Conservation (phyloP, 2,797 vertebrate species). For the Antennarius maculatus region DNA sequence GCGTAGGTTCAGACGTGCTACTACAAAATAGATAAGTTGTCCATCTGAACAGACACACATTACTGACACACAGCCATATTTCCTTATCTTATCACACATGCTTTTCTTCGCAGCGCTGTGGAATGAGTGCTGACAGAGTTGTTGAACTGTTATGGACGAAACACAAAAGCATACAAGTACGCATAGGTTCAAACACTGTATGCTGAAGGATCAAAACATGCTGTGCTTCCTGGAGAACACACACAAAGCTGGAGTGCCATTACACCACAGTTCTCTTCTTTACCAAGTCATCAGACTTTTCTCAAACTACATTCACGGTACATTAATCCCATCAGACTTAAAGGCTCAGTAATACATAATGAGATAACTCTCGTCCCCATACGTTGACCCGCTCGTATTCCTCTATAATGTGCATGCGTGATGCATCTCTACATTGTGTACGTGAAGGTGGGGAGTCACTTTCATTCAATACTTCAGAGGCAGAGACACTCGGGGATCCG, state of each 20-base stretch:
- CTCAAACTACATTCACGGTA: conserved; percentile 50
- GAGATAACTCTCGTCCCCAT: conserved; percentile 63
- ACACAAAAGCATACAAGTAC: conserved; percentile 9
- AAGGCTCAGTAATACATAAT: conserved; percentile 66
- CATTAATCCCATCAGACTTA: conserved; percentile 67
- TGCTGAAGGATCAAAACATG: not conserved
- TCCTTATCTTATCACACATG: conserved; percentile 6
- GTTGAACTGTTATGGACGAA: not conserved
- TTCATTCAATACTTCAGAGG: conserved; percentile 76
- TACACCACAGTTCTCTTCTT: conserved; percentile 40
- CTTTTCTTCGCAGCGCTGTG: not conserved
- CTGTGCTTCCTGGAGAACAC: conserved; percentile 13
- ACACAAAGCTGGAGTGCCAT: conserved; percentile 30
- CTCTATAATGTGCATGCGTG: conserved; percentile 33
- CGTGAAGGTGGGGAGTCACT: conserved; percentile 61
- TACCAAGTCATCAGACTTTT: conserved; percentile 57
- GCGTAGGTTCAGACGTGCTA: conserved; percentile 1
- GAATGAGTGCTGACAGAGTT: not conserved
- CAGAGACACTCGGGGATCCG: conserved; percentile 67
- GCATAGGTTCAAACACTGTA: not conserved
- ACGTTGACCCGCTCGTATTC: conserved; percentile 61
- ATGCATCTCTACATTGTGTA: conserved; percentile 33
- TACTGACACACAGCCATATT: not conserved
- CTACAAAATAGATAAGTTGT: not conserved
- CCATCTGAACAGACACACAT: not conserved